Evolutionary conservation across 2,797 vertebrate genomes (phyloP).

Genomic region (Otolemur crassicaudatus): DNA sequence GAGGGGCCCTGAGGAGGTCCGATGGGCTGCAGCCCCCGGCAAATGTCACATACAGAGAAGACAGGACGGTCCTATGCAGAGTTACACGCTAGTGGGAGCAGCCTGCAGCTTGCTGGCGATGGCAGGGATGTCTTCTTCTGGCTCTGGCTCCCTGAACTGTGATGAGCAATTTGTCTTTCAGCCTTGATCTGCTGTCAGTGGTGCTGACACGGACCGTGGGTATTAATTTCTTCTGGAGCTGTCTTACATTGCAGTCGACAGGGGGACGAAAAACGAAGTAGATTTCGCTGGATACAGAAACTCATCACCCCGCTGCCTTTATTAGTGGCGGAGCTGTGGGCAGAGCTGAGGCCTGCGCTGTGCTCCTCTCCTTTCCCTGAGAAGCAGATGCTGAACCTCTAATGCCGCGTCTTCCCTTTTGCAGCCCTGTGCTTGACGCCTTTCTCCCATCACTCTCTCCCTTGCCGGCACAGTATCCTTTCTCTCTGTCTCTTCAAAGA

Average conservation of each 20-base stretch:
- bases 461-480: rapidly evolving
- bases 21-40: neutral
- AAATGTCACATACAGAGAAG: neutral
- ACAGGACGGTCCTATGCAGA: neutral
- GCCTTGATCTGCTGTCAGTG: conserved; percentile 85
- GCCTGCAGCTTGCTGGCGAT: neutral
- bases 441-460: neutral
- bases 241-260: conserved; percentile 73
- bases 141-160: conserved; percentile 82
- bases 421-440: neutral
- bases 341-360: neutral
- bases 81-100: neutral
- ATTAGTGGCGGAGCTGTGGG: conserved; percentile 41
- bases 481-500: neutral
- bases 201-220: conserved; percentile 78
- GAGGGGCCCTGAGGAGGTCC: conserved; percentile 2
- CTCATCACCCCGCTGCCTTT: conserved; percentile 52
- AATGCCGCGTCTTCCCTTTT: neutral
- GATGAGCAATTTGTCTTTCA: conserved; percentile 86
- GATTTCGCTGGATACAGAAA: conserved; percentile 4
- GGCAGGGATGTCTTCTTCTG: conserved; percentile 62
- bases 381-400: neutral
- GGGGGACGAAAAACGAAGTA: conserved; percentile 32
- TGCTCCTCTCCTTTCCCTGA: neutral
- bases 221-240: conserved; percentile 83